Percentiles rank a stretch among this genome's conserved stretches.
Evolutionary conservation across 2,888 invertebrate species (phyloP).

Genomic region (Harpagoxenus sublaevis): DNA sequence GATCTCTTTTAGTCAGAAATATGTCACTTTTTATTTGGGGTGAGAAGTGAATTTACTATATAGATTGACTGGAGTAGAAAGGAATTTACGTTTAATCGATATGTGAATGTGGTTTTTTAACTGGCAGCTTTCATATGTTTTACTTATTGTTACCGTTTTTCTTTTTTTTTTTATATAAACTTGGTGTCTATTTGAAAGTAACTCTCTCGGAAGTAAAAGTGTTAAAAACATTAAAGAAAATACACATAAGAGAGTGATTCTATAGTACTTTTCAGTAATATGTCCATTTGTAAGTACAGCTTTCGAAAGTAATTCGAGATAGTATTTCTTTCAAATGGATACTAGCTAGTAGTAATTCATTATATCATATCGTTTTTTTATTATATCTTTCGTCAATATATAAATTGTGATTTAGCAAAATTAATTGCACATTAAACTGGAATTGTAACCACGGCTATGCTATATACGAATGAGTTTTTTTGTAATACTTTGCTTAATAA

Average conservation of each 20-base stretch:
- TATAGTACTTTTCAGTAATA: not conserved
- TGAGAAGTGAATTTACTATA: slow-evolving; percentile 81
- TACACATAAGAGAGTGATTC: not conserved
- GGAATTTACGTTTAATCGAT: slow-evolving; percentile 80
- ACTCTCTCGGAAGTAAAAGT: not conserved
- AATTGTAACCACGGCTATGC: slow-evolving; percentile 66
- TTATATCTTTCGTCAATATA: slow-evolving; percentile 48
- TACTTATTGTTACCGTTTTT: slow-evolving; percentile 80
- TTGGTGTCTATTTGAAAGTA: slow-evolving; percentile 34
- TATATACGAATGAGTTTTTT: slow-evolving; percentile 34
- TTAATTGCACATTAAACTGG: slow-evolving; percentile 60
- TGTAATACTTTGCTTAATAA: slow-evolving; percentile 9
- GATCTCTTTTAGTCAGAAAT: slow-evolving; percentile 92
- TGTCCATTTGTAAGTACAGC: not conserved
- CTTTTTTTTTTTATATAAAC: slow-evolving; percentile 44
- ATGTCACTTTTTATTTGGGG: slow-evolving; percentile 86
- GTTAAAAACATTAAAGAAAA: not conserved
- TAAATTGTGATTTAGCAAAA: slow-evolving; percentile 70
- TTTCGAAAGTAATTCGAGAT: not conserved
- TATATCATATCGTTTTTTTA: slow-evolving; percentile 61
- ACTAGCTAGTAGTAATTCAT: slow-evolving; percentile 61
- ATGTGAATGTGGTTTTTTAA: slow-evolving; percentile 75
- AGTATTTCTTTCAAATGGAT: slow-evolving; percentile 43
- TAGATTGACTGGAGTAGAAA: slow-evolving; percentile 79
- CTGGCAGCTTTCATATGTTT: slow-evolving; percentile 85